phyloP scores from a whole-genome alignment of 2,888 invertebrate genomes.

The Sarcophaga rosellei region DNA sequence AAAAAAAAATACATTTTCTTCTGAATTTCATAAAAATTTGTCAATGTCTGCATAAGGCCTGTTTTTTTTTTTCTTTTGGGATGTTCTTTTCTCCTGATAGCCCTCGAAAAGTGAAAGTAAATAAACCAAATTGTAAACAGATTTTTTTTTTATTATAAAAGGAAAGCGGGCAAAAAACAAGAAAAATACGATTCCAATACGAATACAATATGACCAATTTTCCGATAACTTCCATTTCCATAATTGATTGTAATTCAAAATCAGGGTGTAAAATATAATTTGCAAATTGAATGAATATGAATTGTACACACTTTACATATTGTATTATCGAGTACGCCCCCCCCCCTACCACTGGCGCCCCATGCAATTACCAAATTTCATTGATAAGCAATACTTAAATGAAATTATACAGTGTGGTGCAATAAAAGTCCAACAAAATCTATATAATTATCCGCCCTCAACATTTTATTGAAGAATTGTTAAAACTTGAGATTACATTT shows the following conservation, averaged over 20 bases:
- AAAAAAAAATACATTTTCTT: neutral
- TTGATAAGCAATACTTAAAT: neutral
- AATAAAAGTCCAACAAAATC: neutral
- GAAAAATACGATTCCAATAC: neutral
- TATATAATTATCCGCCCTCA: no score
- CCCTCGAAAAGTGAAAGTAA: neutral
- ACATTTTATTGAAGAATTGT: no score
- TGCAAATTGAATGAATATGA: slow-evolving; percentile 18
- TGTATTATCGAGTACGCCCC: neutral
- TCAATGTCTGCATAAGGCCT: neutral
- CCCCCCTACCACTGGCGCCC: neutral
- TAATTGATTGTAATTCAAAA: neutral
- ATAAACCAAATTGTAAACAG: neutral
- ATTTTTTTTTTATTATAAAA: neutral
- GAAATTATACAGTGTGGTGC: neutral
- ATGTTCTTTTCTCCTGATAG: neutral
- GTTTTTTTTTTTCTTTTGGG: no score
- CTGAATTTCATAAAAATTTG: neutral
- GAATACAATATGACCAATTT: neutral
- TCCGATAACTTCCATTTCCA: neutral
- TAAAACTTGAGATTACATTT: no score
- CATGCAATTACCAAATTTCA: neutral
- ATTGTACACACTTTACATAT: neutral
- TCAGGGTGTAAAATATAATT: slow-evolving; percentile 23
- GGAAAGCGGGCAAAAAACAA: neutral